These are phyloP conservation scores for Saguinus imperator DNA, from an alignment of 2,113 vertebrate genomes.

Conservation along the genomic window DNA sequence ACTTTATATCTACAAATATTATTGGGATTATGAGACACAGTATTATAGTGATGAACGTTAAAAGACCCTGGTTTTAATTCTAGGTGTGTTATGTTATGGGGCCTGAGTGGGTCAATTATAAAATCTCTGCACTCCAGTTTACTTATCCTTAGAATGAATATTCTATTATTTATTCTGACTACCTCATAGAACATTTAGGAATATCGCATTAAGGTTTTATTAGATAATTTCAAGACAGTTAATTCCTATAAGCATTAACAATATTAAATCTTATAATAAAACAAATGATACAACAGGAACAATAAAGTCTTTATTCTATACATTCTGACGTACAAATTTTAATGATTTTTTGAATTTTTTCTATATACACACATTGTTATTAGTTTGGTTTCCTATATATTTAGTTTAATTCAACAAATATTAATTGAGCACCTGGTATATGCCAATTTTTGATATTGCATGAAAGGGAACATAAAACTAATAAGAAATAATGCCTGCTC, in stretches of 20 bases:
- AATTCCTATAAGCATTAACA: not conserved
- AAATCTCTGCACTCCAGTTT: not conserved
- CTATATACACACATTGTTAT: slow-evolving; percentile 27
- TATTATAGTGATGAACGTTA: not conserved
- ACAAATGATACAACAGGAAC: slow-evolving; percentile 36
- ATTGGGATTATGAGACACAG: not conserved
- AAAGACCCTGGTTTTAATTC: not conserved
- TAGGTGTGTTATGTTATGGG: not conserved
- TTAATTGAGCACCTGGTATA: slow-evolving; percentile 59
- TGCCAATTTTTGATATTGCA: not conserved
- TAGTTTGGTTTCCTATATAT: slow-evolving; percentile 34
- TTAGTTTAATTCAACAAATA: slow-evolving; percentile 54
- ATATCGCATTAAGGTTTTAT: not conserved
- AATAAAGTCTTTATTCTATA: slow-evolving; percentile 68
- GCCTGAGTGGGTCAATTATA: not conserved
- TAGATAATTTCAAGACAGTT: slow-evolving; percentile 6
- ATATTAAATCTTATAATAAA: slow-evolving; percentile 44
- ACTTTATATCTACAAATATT: not conserved
- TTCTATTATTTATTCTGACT: not conserved
- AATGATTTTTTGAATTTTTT: slow-evolving; percentile 43
- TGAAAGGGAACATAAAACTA: slow-evolving; percentile 39
- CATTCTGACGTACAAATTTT: slow-evolving; percentile 52
- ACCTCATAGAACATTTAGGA: not conserved
- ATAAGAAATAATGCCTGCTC: slow-evolving; percentile 47
- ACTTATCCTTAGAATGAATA: not conserved